phyloP scores from a whole-genome alignment of 2,113 vertebrate genomes.

The Myrmecobius fasciatus region DNA sequence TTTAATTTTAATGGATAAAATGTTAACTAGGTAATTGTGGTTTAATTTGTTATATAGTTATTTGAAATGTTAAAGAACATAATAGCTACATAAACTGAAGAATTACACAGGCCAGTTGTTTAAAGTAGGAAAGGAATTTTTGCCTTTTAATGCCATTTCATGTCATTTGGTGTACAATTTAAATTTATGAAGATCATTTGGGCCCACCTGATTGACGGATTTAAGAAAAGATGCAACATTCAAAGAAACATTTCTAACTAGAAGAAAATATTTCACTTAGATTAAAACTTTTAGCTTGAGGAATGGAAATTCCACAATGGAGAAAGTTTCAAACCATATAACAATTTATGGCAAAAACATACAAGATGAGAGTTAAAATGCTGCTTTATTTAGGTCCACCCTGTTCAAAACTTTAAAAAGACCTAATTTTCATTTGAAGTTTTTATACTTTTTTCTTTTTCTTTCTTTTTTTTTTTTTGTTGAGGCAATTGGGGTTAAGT shows the following conservation, averaged over 20 bases:
- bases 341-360: not conserved
- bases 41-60: not conserved
- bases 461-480: no score
- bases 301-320: not conserved
- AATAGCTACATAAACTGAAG: constrained; percentile 24
- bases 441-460: not conserved
- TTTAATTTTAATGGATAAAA: constrained; percentile 26
- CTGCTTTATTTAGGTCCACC: not conserved
- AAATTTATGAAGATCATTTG: not conserved
- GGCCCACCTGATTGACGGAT: not conserved
- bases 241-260: not conserved
- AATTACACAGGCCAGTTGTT: not conserved
- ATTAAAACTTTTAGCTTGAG: not conserved
- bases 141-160: not conserved
- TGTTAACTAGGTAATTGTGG: constrained; percentile 27
- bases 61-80: constrained; percentile 5
- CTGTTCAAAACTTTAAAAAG: constrained; percentile 4
- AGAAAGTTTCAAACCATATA: not conserved
- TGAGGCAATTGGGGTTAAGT: no score
- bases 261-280: not conserved
- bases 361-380: not conserved
- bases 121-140: not conserved
- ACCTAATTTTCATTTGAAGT: not conserved
- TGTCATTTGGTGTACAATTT: not conserved
- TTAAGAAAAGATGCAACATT: not conserved